Percentiles rank a stretch among this genome's conserved stretches.
Evolutionary conservation across 1,140 invertebrate species (phyloP).

Genomic region (Caenorhabditis briggsae): DNA sequence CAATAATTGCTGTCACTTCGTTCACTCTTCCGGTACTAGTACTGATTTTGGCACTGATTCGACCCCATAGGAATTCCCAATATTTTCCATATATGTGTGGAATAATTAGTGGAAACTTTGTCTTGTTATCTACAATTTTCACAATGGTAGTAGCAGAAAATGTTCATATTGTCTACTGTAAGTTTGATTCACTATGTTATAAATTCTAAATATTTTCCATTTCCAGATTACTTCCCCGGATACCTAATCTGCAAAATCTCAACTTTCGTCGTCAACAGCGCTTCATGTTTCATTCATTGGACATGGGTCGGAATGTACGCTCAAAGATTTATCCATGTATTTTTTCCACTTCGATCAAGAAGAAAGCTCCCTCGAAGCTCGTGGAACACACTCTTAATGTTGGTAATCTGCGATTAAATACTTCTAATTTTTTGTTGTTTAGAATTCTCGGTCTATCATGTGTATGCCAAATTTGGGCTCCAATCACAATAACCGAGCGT

Average conservation of each 20-base stretch:
- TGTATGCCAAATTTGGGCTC: slow-evolving; percentile 39
- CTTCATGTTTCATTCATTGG: slow-evolving; percentile 44
- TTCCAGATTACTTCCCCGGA: slow-evolving; percentile 16
- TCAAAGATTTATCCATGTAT: slow-evolving; percentile 29
- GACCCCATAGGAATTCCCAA: slow-evolving; percentile 13
- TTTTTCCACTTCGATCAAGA: slow-evolving; percentile 37
- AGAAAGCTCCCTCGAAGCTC: slow-evolving; percentile 6
- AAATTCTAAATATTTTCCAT: not conserved
- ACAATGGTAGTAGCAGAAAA: slow-evolving; percentile 16
- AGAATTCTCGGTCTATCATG: slow-evolving; percentile 1
- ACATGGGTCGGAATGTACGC: slow-evolving; percentile 45
- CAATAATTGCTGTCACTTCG: slow-evolving; percentile 43
- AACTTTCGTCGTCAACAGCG: slow-evolving; percentile 2
- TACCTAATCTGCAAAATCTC: slow-evolving; percentile 26
- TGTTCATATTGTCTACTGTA: slow-evolving; percentile 17
- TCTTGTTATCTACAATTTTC: slow-evolving; percentile 18
- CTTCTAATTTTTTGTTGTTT: not conserved
- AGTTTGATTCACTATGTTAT: not conserved
- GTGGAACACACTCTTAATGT: slow-evolving; percentile 10
- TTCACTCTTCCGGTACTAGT: slow-evolving; percentile 8
- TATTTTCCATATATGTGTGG: slow-evolving; percentile 47
- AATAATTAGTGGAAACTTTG: slow-evolving; percentile 21
- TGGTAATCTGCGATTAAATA: not conserved
- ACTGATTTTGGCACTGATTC: slow-evolving; percentile 19
- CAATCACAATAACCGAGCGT: slow-evolving; percentile 27